Evolutionary conservation across 2,797 vertebrate genomes (phyloP).

Genomic region (Microctenopoma steveboyesi): DNA sequence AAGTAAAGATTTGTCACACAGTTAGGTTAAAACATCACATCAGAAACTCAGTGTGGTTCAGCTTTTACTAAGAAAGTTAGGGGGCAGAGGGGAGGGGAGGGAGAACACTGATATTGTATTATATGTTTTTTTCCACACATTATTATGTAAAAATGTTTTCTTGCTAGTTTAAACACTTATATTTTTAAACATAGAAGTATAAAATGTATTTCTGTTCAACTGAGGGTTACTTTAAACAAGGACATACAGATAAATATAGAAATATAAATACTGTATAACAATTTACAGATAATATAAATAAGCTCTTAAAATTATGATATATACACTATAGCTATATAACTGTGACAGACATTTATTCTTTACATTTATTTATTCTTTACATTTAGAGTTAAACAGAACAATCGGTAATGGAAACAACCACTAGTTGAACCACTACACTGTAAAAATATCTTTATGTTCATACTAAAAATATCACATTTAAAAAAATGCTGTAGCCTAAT

Average conservation of each 20-base stretch:
- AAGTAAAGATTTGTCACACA: background rate
- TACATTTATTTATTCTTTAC: too few relatives aligned
- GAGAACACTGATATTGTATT: too few relatives aligned
- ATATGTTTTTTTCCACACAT: too few relatives aligned
- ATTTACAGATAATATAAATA: background rate
- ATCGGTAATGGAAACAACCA: constrained; percentile 3
- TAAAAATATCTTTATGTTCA: background rate
- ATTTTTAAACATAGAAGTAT: too few relatives aligned
- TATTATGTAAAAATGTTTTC: too few relatives aligned
- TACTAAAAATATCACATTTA: constrained; percentile 10
- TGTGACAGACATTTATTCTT: too few relatives aligned
- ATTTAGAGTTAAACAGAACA: background rate
- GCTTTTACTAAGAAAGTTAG: background rate
- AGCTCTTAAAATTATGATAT: background rate
- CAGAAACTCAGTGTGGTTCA: constrained; percentile 3
- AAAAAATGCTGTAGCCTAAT: constrained; percentile 1
- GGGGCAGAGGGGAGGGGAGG: background rate
- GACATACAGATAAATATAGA: too few relatives aligned
- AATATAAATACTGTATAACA: too few relatives aligned
- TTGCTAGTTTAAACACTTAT: too few relatives aligned
- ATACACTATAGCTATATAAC: background rate
- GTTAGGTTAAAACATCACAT: constrained; percentile 1
- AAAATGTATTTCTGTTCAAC: too few relatives aligned
- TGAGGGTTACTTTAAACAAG: too few relatives aligned
- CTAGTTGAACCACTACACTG: background rate